phyloP scores from a whole-genome alignment of 1,140 invertebrate genomes.

The Ips typographus region DNA sequence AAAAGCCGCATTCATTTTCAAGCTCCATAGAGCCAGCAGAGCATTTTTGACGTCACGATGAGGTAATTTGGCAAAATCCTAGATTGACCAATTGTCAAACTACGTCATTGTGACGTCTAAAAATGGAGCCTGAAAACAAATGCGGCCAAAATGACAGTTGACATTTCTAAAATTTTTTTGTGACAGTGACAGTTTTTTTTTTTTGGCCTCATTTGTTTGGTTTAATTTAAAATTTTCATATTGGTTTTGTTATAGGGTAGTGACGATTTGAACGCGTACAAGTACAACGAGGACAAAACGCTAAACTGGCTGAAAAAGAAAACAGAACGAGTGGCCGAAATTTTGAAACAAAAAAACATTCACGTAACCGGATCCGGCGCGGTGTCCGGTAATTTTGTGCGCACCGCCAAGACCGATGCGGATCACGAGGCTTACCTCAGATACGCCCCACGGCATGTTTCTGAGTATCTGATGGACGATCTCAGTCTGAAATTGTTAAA shows the following conservation, averaged over 20 bases:
- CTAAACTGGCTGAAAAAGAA: conserved; percentile 71
- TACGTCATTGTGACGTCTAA: too few relatives aligned
- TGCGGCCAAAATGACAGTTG: background rate
- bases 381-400: conserved; percentile 70
- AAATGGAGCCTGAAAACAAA: too few relatives aligned
- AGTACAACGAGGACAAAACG: conserved; percentile 76
- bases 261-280: conserved; percentile 70
- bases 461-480: conserved; percentile 69
- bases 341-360: conserved; percentile 68
- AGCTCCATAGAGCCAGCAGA: too few relatives aligned
- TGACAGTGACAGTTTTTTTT: too few relatives aligned
- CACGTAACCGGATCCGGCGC: conserved; percentile 67
- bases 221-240: background rate
- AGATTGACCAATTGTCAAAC: too few relatives aligned
- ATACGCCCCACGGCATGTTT: conserved; percentile 67
- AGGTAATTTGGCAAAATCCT: too few relatives aligned
- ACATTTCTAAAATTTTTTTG: too few relatives aligned
- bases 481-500: conserved; percentile 61
- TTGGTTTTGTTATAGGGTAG: conserved; percentile 54
- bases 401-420: conserved; percentile 40
- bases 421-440: conserved; percentile 62
- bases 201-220: too few relatives aligned
- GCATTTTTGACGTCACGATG: too few relatives aligned
- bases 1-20: too few relatives aligned
- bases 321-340: conserved; percentile 61